phyloP scores from a whole-genome alignment of 2,113 vertebrate genomes.

The Elephantulus edwardii region DNA sequence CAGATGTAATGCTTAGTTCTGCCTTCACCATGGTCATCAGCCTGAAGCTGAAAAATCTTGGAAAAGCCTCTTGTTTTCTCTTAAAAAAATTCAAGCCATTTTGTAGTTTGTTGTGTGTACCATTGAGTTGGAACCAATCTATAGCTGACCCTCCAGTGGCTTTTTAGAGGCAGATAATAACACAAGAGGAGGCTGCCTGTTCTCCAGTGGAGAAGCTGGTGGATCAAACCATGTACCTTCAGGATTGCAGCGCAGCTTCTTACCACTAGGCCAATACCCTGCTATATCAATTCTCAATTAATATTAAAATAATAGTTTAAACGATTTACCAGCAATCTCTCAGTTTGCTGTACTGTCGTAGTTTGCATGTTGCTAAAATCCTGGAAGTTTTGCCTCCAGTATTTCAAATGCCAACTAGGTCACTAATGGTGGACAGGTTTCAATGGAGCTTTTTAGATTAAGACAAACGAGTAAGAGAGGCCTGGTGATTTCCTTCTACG shows the following conservation, averaged over 20 bases:
- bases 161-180: no score
- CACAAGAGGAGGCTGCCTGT: no score
- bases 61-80: not conserved
- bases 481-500: not conserved
- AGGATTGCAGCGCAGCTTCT: no score
- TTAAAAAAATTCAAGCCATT: not conserved
- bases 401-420: not conserved
- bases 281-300: not conserved
- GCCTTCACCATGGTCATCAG: not conserved
- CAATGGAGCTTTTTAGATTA: not conserved
- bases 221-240: no score
- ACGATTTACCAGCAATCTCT: not conserved
- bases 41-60: not conserved
- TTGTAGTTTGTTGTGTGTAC: no score
- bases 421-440: not conserved
- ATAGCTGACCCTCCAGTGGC: no score
- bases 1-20: not conserved
- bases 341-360: not conserved
- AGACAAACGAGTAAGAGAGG: not conserved
- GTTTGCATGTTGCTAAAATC: not conserved
- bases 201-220: no score
- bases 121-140: no score
- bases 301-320: slow-evolving; percentile 29
- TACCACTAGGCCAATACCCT: no score
- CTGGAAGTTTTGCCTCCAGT: not conserved